Evolutionary conservation across 37 sponge, comb jelly and placozoan species (phyloP).

Genomic region (Cliona cf. orientalis): DNA sequence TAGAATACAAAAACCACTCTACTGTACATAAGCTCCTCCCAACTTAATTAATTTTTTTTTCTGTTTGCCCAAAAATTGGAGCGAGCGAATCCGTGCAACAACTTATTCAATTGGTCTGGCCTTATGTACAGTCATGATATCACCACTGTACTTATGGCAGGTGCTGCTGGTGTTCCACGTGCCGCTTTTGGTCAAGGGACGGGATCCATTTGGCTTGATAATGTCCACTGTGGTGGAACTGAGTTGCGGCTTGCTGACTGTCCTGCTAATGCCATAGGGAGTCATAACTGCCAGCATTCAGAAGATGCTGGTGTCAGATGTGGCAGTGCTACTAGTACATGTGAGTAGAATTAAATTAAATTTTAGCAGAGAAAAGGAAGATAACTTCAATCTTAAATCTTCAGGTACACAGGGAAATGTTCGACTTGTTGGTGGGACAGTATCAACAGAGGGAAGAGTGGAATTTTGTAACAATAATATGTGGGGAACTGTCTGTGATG

Average conservation of each 20-base stretch:
- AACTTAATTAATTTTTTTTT: too few relatives aligned
- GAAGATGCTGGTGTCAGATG: background rate
- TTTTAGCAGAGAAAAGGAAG: background rate
- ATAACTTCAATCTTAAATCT: background rate
- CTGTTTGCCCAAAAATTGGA: too few relatives aligned
- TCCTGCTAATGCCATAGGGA: background rate
- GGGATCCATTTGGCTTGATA: background rate
- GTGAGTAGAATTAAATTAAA: background rate
- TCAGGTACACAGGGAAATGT: background rate
- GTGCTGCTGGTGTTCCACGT: background rate
- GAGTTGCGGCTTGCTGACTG: background rate
- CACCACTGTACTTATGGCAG: background rate
- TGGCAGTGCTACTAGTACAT: background rate
- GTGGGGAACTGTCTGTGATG: slow-evolving; percentile 36
- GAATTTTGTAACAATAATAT: slow-evolving; percentile 9
- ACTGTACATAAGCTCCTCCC: too few relatives aligned
- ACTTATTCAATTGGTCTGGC: too few relatives aligned
- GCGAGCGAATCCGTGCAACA: too few relatives aligned
- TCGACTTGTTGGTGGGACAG: slow-evolving; percentile 10
- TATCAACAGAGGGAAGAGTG: slow-evolving; percentile 1
- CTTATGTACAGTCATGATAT: background rate
- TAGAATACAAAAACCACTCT: too few relatives aligned
- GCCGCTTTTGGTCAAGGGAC: slow-evolving; percentile 1
- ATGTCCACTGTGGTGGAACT: background rate
- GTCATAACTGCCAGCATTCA: background rate